Base-by-base conservation (phyloP, 2,113 vertebrate species). In the Clarias batrachus region DNA sequence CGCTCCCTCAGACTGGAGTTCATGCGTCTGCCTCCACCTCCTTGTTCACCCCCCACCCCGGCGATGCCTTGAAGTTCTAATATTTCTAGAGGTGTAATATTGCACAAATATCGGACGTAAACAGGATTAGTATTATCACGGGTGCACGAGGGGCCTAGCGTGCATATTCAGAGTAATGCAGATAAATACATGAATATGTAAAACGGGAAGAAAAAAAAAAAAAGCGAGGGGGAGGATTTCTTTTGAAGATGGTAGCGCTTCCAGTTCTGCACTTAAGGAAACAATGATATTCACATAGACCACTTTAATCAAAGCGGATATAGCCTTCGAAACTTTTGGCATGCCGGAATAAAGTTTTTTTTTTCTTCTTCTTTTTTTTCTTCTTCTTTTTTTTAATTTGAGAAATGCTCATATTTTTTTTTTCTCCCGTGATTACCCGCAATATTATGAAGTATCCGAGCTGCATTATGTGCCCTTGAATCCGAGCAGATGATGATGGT, bases 51-150 rank as follows among this genome's bases (percentile, higher is more conserved):
- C 17, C 17, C 71, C 27, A 37, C 81, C 37, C 57, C n/a, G 11
- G 60, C 3, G 3, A 83, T 74, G 92, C 91, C 93, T 93, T 92
- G 90, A 92, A 94, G 90, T 92, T 87, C 25, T 76, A 78, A 27
- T 80, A 85, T 89, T 90, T 84, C 78, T 82, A 85, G 91, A 90
- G 90, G 90, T 88, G 89, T 89, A 88, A 87, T 90, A 85, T 89
- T 90, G 88, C 88, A 84, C 63, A 88, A 88, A 89, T 88, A 87
- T 88, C 89, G 90, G 84, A 91, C 87, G 90, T 92, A 93, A 95
- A 95, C 93, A 94, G 94, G 93, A 95, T 95, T 94, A 94, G 88
- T 37, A 87, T 90, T 94, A 94, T 95, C 93, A 87, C 88, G 70
- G 85, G 87, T 83, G 85, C 90, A 90, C 85, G 90, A 90, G 89